These are phyloP conservation scores for Cerastis leucographa DNA, from an alignment of 2,888 invertebrate genomes.

Conservation along the genomic window DNA sequence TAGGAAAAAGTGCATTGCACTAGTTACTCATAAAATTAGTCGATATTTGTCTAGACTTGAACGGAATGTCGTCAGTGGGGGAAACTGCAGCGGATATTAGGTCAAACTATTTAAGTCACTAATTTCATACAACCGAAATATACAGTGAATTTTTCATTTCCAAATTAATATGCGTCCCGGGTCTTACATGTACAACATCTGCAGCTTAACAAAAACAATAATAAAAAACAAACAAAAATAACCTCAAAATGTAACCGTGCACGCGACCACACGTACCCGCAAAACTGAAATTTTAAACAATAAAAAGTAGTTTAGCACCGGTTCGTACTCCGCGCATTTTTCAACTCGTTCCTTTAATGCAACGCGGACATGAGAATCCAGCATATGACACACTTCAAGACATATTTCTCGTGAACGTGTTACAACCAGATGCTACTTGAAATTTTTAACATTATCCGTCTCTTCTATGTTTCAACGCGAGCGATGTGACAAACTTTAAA, in stretches of 20 bases:
- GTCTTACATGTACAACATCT: neutral
- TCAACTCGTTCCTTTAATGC: slow-evolving; percentile 57
- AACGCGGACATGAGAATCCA: slow-evolving; percentile 55
- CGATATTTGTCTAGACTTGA: slow-evolving; percentile 17
- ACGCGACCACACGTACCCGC: slow-evolving; percentile 11
- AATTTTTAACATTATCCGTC: slow-evolving; percentile 54
- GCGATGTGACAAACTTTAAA: slow-evolving; percentile 66
- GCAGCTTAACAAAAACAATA: neutral
- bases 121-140: neutral
- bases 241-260: slow-evolving; percentile 22
- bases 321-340: slow-evolving; percentile 39
- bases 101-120: slow-evolving; percentile 3
- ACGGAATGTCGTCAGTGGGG: slow-evolving; percentile 9
- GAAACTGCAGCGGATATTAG: slow-evolving; percentile 2
- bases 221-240: slow-evolving; percentile 16
- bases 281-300: slow-evolving; percentile 56
- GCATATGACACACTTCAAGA: slow-evolving; percentile 59
- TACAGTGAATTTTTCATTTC: neutral
- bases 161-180: neutral
- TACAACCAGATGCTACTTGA: slow-evolving; percentile 63
- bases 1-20: too few species aligned
- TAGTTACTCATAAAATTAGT: slow-evolving; percentile 5
- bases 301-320: slow-evolving; percentile 45
- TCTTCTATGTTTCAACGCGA: slow-evolving; percentile 44
- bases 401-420: slow-evolving; percentile 60